Base-by-base conservation (phyloP, 2,113 vertebrate species). In the Engystomops pustulosus region DNA sequence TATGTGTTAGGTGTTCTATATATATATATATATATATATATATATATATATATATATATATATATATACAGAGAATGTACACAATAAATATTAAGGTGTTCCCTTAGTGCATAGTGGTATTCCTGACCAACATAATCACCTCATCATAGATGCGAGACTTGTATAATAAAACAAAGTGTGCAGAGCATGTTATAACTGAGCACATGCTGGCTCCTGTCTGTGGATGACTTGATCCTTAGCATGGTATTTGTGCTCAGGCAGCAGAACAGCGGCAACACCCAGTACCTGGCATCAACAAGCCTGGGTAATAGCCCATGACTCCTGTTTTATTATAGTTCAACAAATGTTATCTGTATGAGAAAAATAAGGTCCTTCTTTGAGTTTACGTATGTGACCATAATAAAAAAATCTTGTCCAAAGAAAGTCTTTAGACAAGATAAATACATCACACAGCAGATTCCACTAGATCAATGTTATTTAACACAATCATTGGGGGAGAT, bases 261-360 rank as follows among this genome's bases (percentile, higher is more conserved):
- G 71, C 81, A 53, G 23, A 84, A 78, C 30, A 38, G n/a, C n/a
- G 15, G 30, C 45, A 84, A 72, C 60, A 53, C 82, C 60, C 60
- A 84, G 67, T 17, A 41, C n/a, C 58, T 84, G 81, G 81, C 32
- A 84, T 69, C 60, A 55, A 78, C 60, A 84, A 69, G 72, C 23
- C 58, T 77, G 72, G 34, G 27, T 51, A 62, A 76, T 23, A 74
- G 81, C 38, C 72, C 60, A 32, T 65, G 60, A 32, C 60, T 65
- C 60, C 60, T 36, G 15, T 9, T 18, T 67, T 34, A 67, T 67
- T 20, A 20, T 65, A 12, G 25, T 18, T 15, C 34, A 32, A 34
- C 6, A 65, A 1, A 7, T 32, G 6, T 3, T 62, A 30, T 27
- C 58, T 62, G 58, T 5, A 17, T 15, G 15, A n/a, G n/a, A n/a